Evolutionary conservation across 1,140 invertebrate genomes (phyloP).

Genomic region (Trichonephila inaurata): DNA sequence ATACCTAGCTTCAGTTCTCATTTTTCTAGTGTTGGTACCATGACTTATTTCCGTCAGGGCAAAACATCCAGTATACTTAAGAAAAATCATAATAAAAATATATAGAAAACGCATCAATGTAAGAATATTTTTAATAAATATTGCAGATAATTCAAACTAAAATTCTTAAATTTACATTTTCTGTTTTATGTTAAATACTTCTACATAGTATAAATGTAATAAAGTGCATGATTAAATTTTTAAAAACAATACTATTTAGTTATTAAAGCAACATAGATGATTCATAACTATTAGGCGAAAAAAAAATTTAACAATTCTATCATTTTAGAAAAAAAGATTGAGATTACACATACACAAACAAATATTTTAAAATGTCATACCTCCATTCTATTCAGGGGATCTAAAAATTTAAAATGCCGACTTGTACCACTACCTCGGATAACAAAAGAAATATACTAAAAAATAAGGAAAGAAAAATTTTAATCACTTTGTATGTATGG

Average conservation of each 20-base stretch:
- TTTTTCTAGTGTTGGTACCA: constrained; percentile 94
- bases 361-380: constrained; percentile 7
- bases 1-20: constrained; percentile 94
- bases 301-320: too few species aligned
- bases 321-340: too few species aligned
- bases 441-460: constrained; percentile 71
- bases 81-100: neutral
- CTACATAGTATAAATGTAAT: too few species aligned
- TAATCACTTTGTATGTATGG: neutral
- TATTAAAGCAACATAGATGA: too few species aligned
- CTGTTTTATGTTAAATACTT: too few species aligned
- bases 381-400: constrained; percentile 64
- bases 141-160: too few species aligned
- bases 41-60: constrained; percentile 96
- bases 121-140: too few species aligned
- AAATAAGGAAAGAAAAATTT: neutral
- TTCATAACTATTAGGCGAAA: too few species aligned
- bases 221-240: too few species aligned
- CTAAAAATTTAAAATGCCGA: constrained; percentile 61
- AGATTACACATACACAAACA: neutral
- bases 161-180: too few species aligned
- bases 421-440: constrained; percentile 54
- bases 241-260: too few species aligned
- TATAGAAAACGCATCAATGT: too few species aligned
- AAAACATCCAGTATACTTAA: constrained; percentile 85